Base-by-base conservation (phyloP, 1,140 invertebrate species). In the Drosophila malerkotliana region DNA sequence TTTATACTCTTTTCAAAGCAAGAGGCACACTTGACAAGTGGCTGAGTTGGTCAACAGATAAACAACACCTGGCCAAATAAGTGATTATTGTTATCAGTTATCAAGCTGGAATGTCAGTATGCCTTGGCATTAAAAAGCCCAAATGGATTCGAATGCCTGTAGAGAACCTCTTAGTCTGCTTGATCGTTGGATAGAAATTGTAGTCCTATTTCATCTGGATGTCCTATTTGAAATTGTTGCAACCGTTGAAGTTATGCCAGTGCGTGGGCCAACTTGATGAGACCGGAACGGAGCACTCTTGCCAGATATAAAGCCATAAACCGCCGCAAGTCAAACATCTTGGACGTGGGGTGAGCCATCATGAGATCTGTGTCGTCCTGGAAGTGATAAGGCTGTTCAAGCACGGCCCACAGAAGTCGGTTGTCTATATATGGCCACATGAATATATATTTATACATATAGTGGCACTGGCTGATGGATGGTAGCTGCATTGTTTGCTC, bases 401-500 rank as follows among this genome's bases (percentile, higher is more conserved):
- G 64, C 64, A 34, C 24, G 28, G n/a, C 47, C 57, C 44, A 14
- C 7, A 24, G 24, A 39, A 67, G 47, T 58, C 58, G 24, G 63
- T 8, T 14, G 18, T 3, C 44, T 47, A 47, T 47, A 47, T 47
- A 47, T 24, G 9, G 41, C 8, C 41, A 18, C 14, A 15, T 47
- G 18, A 21, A 47, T 21, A 14, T 47, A 47, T 21, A 21, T 21
- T 21, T 47, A 24, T 47, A 47, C 21, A 18, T 47, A 77, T 61
- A 77, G 34, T 53, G 66, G 45, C 74, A 67, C 48, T 48, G 28
- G 59, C 39, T 83, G 75, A 79, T 73, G 75, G 73, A 88, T 88
- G 76, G 71, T 56, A 59, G 62, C 53, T 49, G 66, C 83, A 87
- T 87, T 87, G 83, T 87, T 87, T 87, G 83, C 77, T 83, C 72